These are phyloP conservation scores for Ceratosolen solmsi DNA, from an alignment of 1,140 invertebrate species.

Conservation along the genomic window DNA sequence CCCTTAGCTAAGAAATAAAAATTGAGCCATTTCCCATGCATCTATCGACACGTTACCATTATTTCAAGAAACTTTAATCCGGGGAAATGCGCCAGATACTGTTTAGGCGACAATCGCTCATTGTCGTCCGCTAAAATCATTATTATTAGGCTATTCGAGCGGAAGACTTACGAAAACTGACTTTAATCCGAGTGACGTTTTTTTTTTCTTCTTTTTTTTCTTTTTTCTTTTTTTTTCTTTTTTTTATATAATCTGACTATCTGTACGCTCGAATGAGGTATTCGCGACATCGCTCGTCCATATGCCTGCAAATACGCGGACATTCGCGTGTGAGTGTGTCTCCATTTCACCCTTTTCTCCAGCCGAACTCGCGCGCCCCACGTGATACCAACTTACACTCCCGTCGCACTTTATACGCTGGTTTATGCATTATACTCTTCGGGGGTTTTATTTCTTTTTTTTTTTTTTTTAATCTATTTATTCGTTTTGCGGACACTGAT, in stretches of 20 bases:
- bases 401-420: neutral
- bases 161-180: conserved; percentile 42
- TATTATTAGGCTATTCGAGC: conserved; percentile 36
- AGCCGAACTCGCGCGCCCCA: neutral
- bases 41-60: conserved; percentile 19
- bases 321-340: neutral
- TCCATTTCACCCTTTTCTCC: neutral
- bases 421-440: neutral
- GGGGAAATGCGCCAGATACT: neutral
- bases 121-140: conserved; percentile 43
- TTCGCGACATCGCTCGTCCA: neutral
- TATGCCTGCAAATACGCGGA: too few relatives aligned
- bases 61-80: conserved; percentile 9
- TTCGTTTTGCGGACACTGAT: neutral
- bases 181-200: conserved; percentile 36
- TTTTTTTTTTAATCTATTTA: neutral
- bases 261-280: conserved; percentile 29
- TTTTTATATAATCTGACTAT: conserved; percentile 44
- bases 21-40: conserved; percentile 40
- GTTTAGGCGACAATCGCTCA: neutral
- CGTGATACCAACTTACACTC: neutral
- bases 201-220: too few relatives aligned
- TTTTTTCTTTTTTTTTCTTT: too few relatives aligned
- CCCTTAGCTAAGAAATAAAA: conserved; percentile 15
- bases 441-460: too few relatives aligned